These are phyloP conservation scores for Saxidomus purpurata DNA, from an alignment of 1,140 invertebrate species.

Conservation along the genomic window DNA sequence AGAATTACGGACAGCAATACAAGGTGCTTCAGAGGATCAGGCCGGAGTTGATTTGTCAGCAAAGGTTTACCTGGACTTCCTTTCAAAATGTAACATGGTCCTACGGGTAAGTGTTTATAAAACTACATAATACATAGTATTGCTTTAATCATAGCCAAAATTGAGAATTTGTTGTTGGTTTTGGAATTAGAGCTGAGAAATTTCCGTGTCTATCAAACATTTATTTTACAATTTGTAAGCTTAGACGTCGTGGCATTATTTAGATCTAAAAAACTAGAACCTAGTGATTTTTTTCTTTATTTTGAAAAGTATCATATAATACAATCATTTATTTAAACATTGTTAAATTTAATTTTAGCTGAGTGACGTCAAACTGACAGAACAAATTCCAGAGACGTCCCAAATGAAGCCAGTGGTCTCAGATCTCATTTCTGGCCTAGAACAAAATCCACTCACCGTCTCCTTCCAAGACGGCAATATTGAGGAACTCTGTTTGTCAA, in stretches of 20 bases:
- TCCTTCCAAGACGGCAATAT: conserved; percentile 87
- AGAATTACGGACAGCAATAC: conserved; percentile 88
- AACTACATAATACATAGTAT: too few relatives aligned
- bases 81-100: conserved; percentile 89
- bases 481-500: conserved; percentile 84
- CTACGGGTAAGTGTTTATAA: conserved; percentile 85
- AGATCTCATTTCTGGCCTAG: conserved; percentile 66
- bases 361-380: conserved; percentile 65
- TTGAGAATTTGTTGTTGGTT: too few relatives aligned
- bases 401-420: conserved; percentile 22
- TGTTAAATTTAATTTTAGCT: not conserved
- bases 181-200: too few relatives aligned
- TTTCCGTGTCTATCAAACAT: too few relatives aligned
- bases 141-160: too few relatives aligned
- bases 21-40: conserved; percentile 88
- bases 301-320: not conserved
- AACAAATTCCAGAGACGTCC: conserved; percentile 61
- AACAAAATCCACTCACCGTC: conserved; percentile 87
- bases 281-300: not conserved
- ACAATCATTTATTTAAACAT: not conserved
- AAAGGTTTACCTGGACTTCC: conserved; percentile 88
- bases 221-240: too few relatives aligned
- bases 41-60: conserved; percentile 88
- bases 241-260: too few relatives aligned
- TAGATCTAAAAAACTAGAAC: too few relatives aligned